Evolutionary conservation across 2,888 invertebrate genomes (phyloP), one percentile per base, ranked within the genome.

Genomic region (Nomada flava): DNA sequence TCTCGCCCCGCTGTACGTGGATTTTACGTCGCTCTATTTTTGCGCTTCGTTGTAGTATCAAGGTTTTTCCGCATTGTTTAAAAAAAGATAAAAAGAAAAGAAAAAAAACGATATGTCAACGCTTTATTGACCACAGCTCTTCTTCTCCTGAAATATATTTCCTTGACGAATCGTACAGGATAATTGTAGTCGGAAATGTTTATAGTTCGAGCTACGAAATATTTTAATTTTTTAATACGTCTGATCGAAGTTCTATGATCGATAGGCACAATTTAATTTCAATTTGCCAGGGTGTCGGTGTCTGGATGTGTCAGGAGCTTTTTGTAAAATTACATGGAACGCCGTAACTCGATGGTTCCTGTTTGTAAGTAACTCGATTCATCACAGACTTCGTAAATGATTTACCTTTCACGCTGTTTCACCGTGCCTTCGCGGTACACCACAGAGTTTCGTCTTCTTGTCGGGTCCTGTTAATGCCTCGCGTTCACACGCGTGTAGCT

Each of bases 391-490:
- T 57, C 50, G 47, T 72, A 82, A 78, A 75, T 59, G 63, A 71
- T 83, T 83, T 82, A 82, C 82, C 82, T 78, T 76, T 63, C 62
- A 47, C 57, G 44, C 15, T 53, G 67, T 20, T 55, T 47, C 23
- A 20, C 20, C 36, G 26, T 60, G n/a, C 50, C 26, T 53, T 26
- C 50, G 63, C 23, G 15, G 23, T 44, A 18, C 15, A 44, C 44
- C 20, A 15, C 50, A 13, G 9, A 60, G 15, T 60, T 70, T 60
- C 20, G 57, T 10, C 23, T 44, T 36, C 60, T 50, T 29, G 26
- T 18, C 20, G 36, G 18, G 10, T 26, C 52, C 52, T 13, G 18
- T 47, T 15, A 18, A 53, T 44, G 36, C 53, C 18, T 20, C 57
- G 47, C 18, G 53, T 50, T 63, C 23, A 26, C 73, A 47, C 60